Evolutionary conservation across 35 echinoderm and acorn worm genomes (phyloP), one percentile per base, ranked within the genome.

Genomic region (Ophiothrix spiculata): DNA sequence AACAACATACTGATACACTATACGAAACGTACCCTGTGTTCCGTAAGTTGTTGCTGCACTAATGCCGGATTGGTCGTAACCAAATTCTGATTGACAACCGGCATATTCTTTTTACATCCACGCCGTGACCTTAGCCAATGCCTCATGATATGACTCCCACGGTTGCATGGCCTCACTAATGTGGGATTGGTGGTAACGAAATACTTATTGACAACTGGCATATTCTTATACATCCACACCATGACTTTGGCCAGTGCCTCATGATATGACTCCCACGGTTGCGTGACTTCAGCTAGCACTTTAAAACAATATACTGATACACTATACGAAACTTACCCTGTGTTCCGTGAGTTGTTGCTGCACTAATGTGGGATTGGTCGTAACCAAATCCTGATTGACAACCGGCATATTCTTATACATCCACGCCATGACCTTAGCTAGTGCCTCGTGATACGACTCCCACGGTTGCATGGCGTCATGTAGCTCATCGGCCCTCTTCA

Each of bases 251-350:
- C 87, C 77, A 87, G 17, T 19, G 85, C 85, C 40, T 89, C 81
- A 54, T 91, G 95, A 46, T 93, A 90, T 33, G 79, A 80, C 3
- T 88, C 40, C 95, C 95, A 97, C 32, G 85, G 82, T 76, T 90
- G 81, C 4, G 90, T 38, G 19, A 88, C 88, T 73, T 89, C 77
- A 33, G n/a, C n/a, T n/a, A n/a, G n/a, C n/a, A n/a, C n/a, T n/a
- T n/a, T n/a, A n/a, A n/a, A n/a, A n/a, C n/a, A n/a, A n/a, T n/a
- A n/a, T n/a, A 54, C 45, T 11, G 45, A 54, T 54, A 54, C 45
- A 54, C 21, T 54, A 54, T 54, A n/a, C n/a, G n/a, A n/a, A n/a
- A n/a, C n/a, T 12, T 69, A 69, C 60, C 60, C 29, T 15, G 3
- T 69, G 8, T 4, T 69, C 60, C 3, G n/a, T 77, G n/a, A 10